Evolutionary conservation across 92 coral and sea anemone species (phyloP).

Genomic region (Bergia sp.): DNA sequence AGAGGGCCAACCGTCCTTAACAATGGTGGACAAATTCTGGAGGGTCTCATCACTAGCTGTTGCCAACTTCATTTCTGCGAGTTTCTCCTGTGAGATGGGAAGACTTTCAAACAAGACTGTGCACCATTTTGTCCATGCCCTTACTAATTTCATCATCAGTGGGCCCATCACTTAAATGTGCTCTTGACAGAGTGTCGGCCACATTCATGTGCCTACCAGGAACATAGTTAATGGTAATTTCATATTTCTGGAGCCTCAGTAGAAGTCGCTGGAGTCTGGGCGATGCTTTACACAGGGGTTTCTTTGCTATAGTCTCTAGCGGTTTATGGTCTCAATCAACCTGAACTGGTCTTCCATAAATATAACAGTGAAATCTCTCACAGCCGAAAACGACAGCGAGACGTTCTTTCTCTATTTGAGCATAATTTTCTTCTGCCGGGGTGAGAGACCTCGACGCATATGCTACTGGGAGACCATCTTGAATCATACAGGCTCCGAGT

Average conservation of each 20-base stretch:
- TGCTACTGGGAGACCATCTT: conserved; percentile 56
- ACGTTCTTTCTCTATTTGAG: too few relatives aligned
- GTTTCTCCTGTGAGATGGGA: conserved; percentile 56
- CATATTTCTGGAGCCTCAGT: conserved; percentile 47
- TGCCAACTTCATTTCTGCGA: conserved; percentile 52
- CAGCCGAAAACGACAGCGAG: too few relatives aligned
- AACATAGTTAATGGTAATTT: conserved; percentile 35
- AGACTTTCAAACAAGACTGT: conserved; percentile 59
- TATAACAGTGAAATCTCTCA: not conserved
- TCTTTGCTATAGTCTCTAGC: conserved; percentile 49
- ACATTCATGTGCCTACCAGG: conserved; percentile 59
- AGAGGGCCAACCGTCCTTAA: conserved; percentile 65
- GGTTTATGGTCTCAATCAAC: conserved; percentile 59
- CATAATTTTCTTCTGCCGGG: conserved; percentile 19
- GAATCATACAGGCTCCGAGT: conserved; percentile 46
- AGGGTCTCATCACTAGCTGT: conserved; percentile 56
- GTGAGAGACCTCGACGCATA: conserved; percentile 62
- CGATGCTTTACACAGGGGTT: conserved; percentile 55
- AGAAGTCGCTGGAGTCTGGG: conserved; percentile 41
- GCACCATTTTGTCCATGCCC: conserved; percentile 64
- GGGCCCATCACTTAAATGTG: conserved; percentile 26
- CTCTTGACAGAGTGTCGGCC: conserved; percentile 60
- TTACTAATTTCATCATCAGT: conserved; percentile 45
- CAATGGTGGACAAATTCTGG: conserved; percentile 44
- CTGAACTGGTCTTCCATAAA: conserved; percentile 40